These are phyloP conservation scores for Enteromius thamalakanensis DNA, from an alignment of 2,797 vertebrate species.

Conservation along the genomic window DNA sequence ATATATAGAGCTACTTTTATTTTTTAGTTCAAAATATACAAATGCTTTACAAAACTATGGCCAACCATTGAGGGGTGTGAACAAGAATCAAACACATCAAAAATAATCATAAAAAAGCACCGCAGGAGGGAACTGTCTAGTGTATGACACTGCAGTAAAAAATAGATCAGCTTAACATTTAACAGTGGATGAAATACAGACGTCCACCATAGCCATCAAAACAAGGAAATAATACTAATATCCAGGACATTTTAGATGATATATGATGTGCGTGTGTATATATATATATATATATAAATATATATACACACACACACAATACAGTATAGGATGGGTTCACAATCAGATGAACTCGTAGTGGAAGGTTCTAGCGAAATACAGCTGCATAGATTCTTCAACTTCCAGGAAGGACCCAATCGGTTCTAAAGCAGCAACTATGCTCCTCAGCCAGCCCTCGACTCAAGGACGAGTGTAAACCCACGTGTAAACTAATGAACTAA, in stretches of 20 bases:
- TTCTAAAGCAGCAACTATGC: constrained; percentile 1
- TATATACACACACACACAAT: constrained; percentile 7
- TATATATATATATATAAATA: not conserved
- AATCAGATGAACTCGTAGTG: constrained; percentile 46
- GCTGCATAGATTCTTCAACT: constrained; percentile 72
- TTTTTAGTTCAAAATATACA: constrained; percentile 69
- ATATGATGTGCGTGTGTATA: not conserved
- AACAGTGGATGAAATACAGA: constrained; percentile 27
- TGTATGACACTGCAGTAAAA: constrained; percentile 29
- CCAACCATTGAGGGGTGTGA: constrained; percentile 60
- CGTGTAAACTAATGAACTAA: not conserved
- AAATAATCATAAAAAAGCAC: constrained; percentile 47
- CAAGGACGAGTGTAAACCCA: not conserved
- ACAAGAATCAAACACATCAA: constrained; percentile 55
- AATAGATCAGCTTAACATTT: constrained; percentile 2
- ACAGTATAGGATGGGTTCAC: constrained; percentile 37
- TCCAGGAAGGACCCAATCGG: not conserved
- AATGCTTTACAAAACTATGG: constrained; percentile 71
- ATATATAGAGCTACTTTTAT: constrained; percentile 72
- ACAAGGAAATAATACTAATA: constrained; percentile 37
- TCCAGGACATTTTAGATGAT: constrained; percentile 32
- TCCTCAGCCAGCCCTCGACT: constrained; percentile 5
- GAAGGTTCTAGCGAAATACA: constrained; percentile 60
- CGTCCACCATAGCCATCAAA: constrained; percentile 21
- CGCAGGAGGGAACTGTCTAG: not conserved